Base-by-base conservation (phyloP, 2,113 vertebrate genomes). In the Rhabdomys dilectus region DNA sequence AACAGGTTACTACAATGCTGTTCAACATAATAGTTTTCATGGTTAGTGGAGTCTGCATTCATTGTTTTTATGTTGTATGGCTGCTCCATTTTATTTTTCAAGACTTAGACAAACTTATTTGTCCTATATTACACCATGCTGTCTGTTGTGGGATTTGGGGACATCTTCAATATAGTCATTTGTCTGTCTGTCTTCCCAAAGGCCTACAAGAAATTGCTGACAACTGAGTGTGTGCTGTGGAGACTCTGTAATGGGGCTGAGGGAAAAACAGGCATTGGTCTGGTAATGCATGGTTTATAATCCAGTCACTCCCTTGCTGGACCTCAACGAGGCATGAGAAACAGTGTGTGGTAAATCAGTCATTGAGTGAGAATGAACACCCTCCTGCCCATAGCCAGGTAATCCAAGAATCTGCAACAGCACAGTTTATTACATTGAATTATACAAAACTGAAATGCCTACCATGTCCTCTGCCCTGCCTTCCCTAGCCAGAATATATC, bases 11-110 rank as follows among this genome's bases (percentile, higher is more conserved):
- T n/a, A 62, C 92, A 73, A 80, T 89, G 60, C 31, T 70, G 15
- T n/a, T 91, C 93, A 87, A 68, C 87, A 73, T 72, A 90, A 77
- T 82, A 16, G 76, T 93, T 86, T 86, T 56, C 15, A 72, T 26
- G 26, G 16, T 12, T 77, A 36, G 19, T n/a, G 78, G 34, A 77
- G 22, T 89, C 66, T 68, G 9, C 51, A 85, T 72, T 82, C 17
- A 39, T 56, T 39, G 39, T 77, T n/a, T 93, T 80, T 42, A 96
- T 78, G 58, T 86, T 86, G 48, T 45, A 53, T 51, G 95, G 86
- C 34, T 48, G 56, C 51, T 11, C 34, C 39, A 45, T 13, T 31
- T 53, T 39, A 39, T 76, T 31, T 84, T 48, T 7, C 7, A 22
- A 87, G 39, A 93, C 29, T 62, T 60, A 26, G 17, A 39, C 22